Percentiles rank a stretch among this genome's conserved stretches.
phyloP scores from a whole-genome alignment of 2,888 invertebrate genomes.

The Trachelus troglodyta region DNA sequence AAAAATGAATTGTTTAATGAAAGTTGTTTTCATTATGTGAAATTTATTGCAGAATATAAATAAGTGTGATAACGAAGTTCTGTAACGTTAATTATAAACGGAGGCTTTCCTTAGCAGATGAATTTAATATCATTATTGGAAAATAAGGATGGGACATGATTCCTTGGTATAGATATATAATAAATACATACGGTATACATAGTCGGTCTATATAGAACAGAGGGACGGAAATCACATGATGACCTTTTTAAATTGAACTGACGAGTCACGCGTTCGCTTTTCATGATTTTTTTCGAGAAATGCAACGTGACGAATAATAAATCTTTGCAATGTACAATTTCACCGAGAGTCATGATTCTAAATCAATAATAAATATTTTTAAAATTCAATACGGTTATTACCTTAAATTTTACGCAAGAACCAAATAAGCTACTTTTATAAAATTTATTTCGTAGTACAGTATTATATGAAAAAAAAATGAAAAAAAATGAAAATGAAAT shows the following conservation, averaged over 20 bases:
- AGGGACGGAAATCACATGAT: neutral
- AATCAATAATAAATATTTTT: neutral
- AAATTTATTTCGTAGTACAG: neutral
- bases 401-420: neutral
- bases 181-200: neutral
- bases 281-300: neutral
- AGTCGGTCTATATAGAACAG: neutral
- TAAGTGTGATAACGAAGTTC: neutral
- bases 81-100: neutral
- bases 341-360: neutral
- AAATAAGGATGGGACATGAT: neutral
- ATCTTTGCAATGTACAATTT: neutral
- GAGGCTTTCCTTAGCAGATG: neutral
- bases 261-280: neutral
- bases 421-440: neutral
- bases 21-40: neutral
- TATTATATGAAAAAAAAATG: neutral
- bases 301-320: neutral
- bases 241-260: neutral
- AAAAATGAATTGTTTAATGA: neutral
- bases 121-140: neutral
- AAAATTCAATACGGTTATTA: neutral
- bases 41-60: neutral
- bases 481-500: no score
- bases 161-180: no score